Evolutionary conservation across 2,797 vertebrate genomes (phyloP), one percentile per base, ranked within the genome.

Genomic region (Myiotriccus ornatus): DNA sequence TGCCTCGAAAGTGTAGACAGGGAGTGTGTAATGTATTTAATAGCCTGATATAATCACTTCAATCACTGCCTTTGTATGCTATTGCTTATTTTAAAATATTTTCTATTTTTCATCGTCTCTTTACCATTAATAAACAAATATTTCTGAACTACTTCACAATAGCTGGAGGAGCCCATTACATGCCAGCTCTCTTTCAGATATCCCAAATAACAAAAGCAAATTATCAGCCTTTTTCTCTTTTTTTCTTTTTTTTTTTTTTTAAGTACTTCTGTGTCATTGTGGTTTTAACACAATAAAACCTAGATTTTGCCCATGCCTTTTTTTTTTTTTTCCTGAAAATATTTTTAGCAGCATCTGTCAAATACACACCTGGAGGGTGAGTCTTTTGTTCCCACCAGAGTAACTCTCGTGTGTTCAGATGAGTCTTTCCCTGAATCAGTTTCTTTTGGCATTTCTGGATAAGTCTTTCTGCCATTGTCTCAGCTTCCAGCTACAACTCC

Each of bases 281-380:
- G 46, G 9, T 43, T 85, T 74, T 65, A 89, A 49, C 59, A 24
- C 37, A 68, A 41, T 78, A 89, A 85, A 87, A 9, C 49, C 25
- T 39, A 65, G 30, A 85, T 65, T 85, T 90, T 89, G 39, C 25
- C 21, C 55, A 50, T 34, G 21, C 69, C 22, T 70, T 69, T 79
- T 34, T 78, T 37, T 41, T 78, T 34, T 78, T 37, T 41, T 78
- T 34, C 50, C 52, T 63, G 59, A 46, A 86, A 92, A 46, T 88
- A 88, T 93, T 96, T 94, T 95, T 95, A 94, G 92, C 89, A 93
- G 43, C 47, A 57, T 84, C 84, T 96, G 91, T 91, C 89, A 95
- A 89, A 86, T 70, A 44, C 55, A 41, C 86, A 93, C 85, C 77
- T 94, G 30, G 65, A 93, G 73, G 84, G 82, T 9, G 47, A 89